Evolutionary conservation across 2,888 invertebrate species (phyloP), one percentile per base, ranked within the genome.

Genomic region (Leptopilina drosophilae): DNA sequence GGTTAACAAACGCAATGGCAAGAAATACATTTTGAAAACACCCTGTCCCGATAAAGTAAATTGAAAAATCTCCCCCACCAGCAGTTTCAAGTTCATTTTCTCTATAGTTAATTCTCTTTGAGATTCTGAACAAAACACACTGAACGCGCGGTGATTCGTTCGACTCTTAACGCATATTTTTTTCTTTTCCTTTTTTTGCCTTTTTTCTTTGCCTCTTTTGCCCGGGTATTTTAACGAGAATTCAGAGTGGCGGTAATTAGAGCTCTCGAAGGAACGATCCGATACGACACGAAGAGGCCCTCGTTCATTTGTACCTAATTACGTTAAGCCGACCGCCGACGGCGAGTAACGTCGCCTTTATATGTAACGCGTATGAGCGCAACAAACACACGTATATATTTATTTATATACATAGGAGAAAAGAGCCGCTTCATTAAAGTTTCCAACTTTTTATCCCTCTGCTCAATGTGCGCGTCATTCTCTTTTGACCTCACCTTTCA

Each of bases 231-330:
- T 90, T 88, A 90, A 91, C 88, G 88, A 90, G 88, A 88, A 87
- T 87, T 86, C 85, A 85, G 87, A 86, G 86, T 82, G 87, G 84
- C 83, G 83, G 86, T 89, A 90, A 91, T 91, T 89, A 90, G 88
- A 88, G 86, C 49, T 46, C 84, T 85, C 84, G 82, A 79, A 69
- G 81, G 79, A 76, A 67, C 78, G 49, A 73, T 77, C 76, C 83
- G 81, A 84, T 82, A 85, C 81, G 82, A 85, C 84, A 84, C 79
- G 80, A 77, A 80, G 82, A 78, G 79, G 80, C 82, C 73, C 78
- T 80, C 85, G 81, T 85, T 84, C 83, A 84, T 85, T 86, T 84
- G 82, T 80, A 81, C 84, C 85, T 88, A 88, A 90, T 90, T 90
- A 87, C 87, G 86, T 86, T 85, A 87, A 84, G 83, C 80, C 84